Percentiles rank a stretch among this genome's conserved stretches.
Conservation (phyloP, 2,797 vertebrate genomes). For the Gambusia yucatana region DNA sequence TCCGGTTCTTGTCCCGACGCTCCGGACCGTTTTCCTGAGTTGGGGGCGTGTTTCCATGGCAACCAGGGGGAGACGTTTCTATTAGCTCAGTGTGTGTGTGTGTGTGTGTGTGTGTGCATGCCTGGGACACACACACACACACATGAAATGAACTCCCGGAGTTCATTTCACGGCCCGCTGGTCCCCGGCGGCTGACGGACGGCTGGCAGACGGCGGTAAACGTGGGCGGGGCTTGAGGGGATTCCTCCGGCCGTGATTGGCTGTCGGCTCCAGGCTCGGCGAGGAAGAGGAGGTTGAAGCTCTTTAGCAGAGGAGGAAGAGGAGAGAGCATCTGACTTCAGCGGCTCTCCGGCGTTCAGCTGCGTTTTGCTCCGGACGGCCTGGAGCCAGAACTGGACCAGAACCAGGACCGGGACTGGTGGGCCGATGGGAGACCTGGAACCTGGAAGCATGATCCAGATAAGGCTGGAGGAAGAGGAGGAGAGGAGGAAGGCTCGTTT, state of each 20-base stretch:
- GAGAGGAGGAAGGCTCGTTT: slow-evolving; percentile 73
- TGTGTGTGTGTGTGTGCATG: too few species aligned
- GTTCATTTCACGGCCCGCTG: slow-evolving; percentile 91
- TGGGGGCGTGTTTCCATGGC: neutral
- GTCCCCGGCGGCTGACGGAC: slow-evolving; percentile 85
- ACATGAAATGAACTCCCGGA: slow-evolving; percentile 73
- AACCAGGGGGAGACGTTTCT: slow-evolving; percentile 69
- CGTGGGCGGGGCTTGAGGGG: slow-evolving; percentile 27
- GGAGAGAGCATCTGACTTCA: slow-evolving; percentile 69
- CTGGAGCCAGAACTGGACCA: neutral
- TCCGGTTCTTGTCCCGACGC: neutral
- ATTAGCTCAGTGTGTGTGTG: slow-evolving; percentile 79
- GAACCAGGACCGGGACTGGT: slow-evolving; percentile 13
- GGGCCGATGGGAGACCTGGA: slow-evolving; percentile 1
- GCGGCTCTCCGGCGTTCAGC: slow-evolving; percentile 58
- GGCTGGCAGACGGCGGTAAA: slow-evolving; percentile 61
- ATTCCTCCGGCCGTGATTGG: slow-evolving; percentile 66
- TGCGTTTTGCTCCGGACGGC: neutral
- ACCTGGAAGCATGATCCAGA: slow-evolving; percentile 70
- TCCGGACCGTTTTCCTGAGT: neutral
- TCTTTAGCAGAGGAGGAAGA: slow-evolving; percentile 42
- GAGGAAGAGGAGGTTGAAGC: slow-evolving; percentile 36
- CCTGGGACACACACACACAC: slow-evolving; percentile 22
- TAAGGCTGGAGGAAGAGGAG: slow-evolving; percentile 77
- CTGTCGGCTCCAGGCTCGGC: slow-evolving; percentile 15